phyloP scores from a whole-genome alignment of 2,113 vertebrate species.

The Notarius quadriscutis region DNA sequence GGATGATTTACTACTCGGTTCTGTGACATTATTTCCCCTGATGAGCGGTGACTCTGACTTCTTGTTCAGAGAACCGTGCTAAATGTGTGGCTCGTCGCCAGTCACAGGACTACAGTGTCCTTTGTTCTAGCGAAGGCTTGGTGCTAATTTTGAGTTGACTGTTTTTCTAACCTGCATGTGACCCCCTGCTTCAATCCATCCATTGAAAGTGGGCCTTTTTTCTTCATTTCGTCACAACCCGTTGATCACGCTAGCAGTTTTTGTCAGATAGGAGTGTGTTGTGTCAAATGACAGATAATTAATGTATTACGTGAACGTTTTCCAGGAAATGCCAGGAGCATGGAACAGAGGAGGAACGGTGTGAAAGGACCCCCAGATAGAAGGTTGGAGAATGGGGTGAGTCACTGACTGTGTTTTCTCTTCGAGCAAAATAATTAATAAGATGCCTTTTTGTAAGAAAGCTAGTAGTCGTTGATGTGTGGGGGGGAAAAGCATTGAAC shows the following conservation, averaged over 20 bases:
- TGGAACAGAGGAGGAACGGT: constrained; percentile 87
- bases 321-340: constrained; percentile 75
- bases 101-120: constrained; percentile 57
- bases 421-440: neutral
- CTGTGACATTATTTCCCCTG: neutral
- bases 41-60: neutral
- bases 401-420: constrained; percentile 37
- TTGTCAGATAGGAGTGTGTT: neutral
- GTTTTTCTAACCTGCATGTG: constrained; percentile 25
- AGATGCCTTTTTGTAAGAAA: neutral
- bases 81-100: constrained; percentile 62
- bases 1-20: constrained; percentile 8
- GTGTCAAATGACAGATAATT: neutral
- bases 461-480: neutral
- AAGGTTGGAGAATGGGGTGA: constrained; percentile 93
- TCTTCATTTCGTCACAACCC: neutral
- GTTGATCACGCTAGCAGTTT: neutral
- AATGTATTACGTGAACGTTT: constrained; percentile 39
- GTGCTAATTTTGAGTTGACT: constrained; percentile 28
- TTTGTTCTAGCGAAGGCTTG: constrained; percentile 25
- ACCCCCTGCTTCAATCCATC: neutral
- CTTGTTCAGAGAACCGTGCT: constrained; percentile 54
- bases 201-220: neutral
- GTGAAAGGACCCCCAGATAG: constrained; percentile 82
- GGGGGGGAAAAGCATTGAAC: neutral